Base-by-base conservation (phyloP, 2,888 invertebrate genomes). In the Synanthedon tipuliformis region DNA sequence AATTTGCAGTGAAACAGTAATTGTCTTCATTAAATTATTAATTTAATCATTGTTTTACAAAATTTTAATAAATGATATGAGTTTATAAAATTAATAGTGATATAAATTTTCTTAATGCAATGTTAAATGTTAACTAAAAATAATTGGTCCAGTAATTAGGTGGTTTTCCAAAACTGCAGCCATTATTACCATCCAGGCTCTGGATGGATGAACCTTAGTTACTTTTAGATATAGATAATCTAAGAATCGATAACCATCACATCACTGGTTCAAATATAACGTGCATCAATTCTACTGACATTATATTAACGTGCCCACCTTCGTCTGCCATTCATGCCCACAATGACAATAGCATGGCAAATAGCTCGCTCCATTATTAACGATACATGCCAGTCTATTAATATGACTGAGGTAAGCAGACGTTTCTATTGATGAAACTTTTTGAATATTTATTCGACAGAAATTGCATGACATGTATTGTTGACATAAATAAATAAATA, bases 261-360 rank as follows among this genome's bases (percentile, higher is more conserved):
- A 45, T n/a, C 45, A 45, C 13, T 45, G 15, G n/a, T 13, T n/a
- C 45, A 3, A 7, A 45, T 15, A 15, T 15, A 45, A 45, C 15
- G 45, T 45, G 15, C 45, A 45, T 45, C 13, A 15, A 45, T 45
- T 45, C 45, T 15, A 13, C 16, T 49, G 49, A 49, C 49, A 49
- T 15, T 49, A 79, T 78, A 80, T 81, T 75, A 79, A 80, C 76
- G 75, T 67, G 79, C 83, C 83, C 76, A 82, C 85, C 83, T 80
- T 70, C 67, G 69, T 65, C 66, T 66, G 64, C 76, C 72, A 81
- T 86, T 83, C 73, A 78, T 59, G 73, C 76, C 79, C 74, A 73
- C 77, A 68, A 74, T 76, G 75, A 84, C 85, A 86, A 86, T 81
- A 66, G 81, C 71, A 71, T 69, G 67, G 82, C 83, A 85, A 85